phyloP scores from a whole-genome alignment of 2,797 vertebrate genomes.

The Platalea minor region DNA sequence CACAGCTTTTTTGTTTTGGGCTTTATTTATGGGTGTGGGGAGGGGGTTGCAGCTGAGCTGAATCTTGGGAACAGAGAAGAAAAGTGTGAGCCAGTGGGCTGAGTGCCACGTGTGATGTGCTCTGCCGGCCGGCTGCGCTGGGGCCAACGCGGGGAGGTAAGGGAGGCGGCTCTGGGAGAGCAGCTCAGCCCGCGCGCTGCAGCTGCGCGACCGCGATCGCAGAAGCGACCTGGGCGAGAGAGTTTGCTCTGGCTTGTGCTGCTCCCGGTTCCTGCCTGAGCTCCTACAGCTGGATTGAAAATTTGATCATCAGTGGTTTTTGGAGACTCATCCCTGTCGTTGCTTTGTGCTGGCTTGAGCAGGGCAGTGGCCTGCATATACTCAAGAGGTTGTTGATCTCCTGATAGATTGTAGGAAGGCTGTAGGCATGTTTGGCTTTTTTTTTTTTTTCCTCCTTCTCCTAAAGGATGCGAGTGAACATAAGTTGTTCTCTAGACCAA shows the following conservation, averaged over 20 bases:
- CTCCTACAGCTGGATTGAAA: background rate
- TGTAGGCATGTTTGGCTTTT: background rate
- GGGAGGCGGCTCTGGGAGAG: background rate
- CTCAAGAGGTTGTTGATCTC: background rate
- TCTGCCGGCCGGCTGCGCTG: background rate
- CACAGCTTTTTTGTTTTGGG: background rate
- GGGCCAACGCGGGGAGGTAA: background rate
- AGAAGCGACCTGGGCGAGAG: background rate
- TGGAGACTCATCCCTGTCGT: background rate
- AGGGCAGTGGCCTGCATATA: background rate
- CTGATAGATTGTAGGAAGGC: background rate
- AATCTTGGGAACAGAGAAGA: background rate
- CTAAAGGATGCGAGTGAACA: background rate
- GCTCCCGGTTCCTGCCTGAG: background rate
- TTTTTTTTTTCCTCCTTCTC: background rate
- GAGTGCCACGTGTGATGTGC: background rate
- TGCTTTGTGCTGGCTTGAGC: background rate
- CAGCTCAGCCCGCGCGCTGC: background rate
- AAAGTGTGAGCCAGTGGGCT: background rate
- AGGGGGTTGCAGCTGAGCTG: background rate
- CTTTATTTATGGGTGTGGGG: background rate
- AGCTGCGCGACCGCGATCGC: background rate
- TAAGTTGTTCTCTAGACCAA: background rate
- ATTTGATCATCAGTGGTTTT: fast-evolving
- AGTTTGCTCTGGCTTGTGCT: background rate